Conservation (phyloP, 1,140 invertebrate species). For the Belonocnema kinseyi region DNA sequence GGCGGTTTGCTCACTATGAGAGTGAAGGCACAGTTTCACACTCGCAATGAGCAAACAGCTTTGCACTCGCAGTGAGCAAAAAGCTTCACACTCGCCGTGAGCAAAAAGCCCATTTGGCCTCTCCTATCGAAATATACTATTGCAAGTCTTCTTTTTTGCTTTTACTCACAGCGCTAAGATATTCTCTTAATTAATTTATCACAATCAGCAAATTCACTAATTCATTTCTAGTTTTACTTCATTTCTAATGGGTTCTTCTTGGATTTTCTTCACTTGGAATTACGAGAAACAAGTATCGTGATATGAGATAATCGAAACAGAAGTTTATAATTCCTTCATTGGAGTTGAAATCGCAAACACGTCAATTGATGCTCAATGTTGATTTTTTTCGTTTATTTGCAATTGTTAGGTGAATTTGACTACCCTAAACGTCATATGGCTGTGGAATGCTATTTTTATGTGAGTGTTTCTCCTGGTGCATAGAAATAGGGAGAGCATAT, state of each 20-base stretch:
- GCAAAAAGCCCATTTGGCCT: too few relatives aligned
- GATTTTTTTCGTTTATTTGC: neutral
- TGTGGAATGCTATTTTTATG: conserved; percentile 53
- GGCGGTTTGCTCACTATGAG: too few relatives aligned
- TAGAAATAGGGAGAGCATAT: conserved; percentile 35
- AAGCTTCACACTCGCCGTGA: too few relatives aligned
- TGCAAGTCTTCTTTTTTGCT: neutral
- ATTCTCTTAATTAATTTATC: conserved; percentile 3
- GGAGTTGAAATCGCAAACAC: neutral
- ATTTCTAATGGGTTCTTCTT: neutral
- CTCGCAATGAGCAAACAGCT: too few relatives aligned
- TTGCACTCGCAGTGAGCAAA: too few relatives aligned
- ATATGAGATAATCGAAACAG: neutral
- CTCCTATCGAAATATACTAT: too few relatives aligned
- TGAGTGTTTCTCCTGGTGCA: conserved; percentile 45
- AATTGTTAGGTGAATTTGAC: conserved; percentile 29
- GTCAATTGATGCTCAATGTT: conserved; percentile 3
- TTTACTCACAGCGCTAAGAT: conserved; percentile 8
- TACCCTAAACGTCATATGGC: conserved; percentile 61
- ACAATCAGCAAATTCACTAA: too few relatives aligned
- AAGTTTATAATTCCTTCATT: neutral
- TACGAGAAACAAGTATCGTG: neutral
- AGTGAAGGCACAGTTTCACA: too few relatives aligned
- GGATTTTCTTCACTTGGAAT: neutral
- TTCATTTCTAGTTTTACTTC: neutral